phyloP scores from a whole-genome alignment of 2,113 vertebrate genomes.

The Uria aalge region DNA sequence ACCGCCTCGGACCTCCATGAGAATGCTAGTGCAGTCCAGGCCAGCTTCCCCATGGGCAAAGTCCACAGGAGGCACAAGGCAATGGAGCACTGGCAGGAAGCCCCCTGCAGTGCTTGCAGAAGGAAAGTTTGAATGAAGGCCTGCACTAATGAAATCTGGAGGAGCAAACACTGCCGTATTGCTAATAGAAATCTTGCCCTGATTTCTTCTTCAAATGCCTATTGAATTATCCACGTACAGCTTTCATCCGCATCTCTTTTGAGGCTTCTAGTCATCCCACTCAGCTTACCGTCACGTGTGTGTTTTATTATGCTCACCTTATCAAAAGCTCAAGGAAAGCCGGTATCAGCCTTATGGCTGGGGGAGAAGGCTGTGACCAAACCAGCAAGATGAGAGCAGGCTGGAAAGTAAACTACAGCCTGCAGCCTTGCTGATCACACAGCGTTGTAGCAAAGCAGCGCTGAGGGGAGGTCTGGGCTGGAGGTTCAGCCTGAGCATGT shows the following conservation, averaged over 20 bases:
- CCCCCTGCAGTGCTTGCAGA: background rate
- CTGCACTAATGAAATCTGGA: background rate
- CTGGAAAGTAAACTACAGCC: background rate
- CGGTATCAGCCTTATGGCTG: background rate
- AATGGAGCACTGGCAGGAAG: background rate
- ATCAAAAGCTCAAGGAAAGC: background rate
- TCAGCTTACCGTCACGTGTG: background rate
- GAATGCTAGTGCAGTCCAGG: background rate
- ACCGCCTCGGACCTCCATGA: fast-evolving
- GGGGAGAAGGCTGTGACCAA: background rate
- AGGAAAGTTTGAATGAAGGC: background rate
- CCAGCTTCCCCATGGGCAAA: background rate
- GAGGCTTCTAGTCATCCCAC: background rate
- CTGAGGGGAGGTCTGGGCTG: background rate
- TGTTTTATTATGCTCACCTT: background rate
- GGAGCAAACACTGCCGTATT: background rate
- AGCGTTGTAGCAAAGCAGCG: fast-evolving
- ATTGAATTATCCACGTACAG: background rate
- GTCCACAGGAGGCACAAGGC: background rate
- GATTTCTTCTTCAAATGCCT: background rate
- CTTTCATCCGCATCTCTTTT: background rate
- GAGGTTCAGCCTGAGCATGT: background rate
- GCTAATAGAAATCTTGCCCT: background rate
- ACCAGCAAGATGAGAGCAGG: background rate
- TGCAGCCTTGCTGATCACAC: background rate